phyloP scores from a whole-genome alignment of 2,888 invertebrate genomes.

The Cecidostiba fungosa region DNA sequence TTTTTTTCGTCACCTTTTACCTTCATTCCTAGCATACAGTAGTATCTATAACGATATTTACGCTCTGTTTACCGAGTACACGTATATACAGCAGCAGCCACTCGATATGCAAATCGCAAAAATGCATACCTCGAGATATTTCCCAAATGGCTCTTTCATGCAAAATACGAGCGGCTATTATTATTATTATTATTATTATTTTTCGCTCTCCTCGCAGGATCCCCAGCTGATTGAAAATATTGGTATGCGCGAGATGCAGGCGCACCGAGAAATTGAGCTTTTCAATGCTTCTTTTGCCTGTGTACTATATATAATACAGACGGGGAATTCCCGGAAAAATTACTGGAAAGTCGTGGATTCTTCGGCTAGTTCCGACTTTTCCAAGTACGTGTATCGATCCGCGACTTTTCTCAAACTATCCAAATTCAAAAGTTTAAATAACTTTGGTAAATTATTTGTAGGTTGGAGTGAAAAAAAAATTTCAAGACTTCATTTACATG shows the following conservation, averaged over 20 bases:
- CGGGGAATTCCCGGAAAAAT: background rate
- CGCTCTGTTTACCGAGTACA: slow-evolving; percentile 24
- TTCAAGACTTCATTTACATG: background rate
- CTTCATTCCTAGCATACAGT: background rate
- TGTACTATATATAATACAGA: background rate
- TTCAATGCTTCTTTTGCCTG: slow-evolving; percentile 24
- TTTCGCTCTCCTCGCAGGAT: background rate
- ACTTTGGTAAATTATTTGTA: background rate
- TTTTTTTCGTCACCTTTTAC: too few species aligned
- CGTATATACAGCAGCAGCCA: background rate
- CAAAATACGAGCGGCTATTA: slow-evolving; percentile 28
- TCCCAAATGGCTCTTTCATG: slow-evolving; percentile 41
- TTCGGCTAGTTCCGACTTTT: background rate
- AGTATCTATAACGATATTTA: slow-evolving; percentile 26
- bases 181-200: background rate
- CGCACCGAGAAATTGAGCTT: slow-evolving; percentile 39
- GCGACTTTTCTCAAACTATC: too few species aligned
- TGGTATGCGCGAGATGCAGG: slow-evolving; percentile 50
- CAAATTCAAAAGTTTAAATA: too few species aligned
- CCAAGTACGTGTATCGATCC: too few species aligned
- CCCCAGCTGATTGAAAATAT: slow-evolving; percentile 57
- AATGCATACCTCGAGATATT: slow-evolving; percentile 19
- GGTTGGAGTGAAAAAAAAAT: background rate
- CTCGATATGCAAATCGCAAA: slow-evolving; percentile 46
- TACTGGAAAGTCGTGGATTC: background rate